Conservation (phyloP, 2,113 vertebrate species). For the Serilophus lunatus region DNA sequence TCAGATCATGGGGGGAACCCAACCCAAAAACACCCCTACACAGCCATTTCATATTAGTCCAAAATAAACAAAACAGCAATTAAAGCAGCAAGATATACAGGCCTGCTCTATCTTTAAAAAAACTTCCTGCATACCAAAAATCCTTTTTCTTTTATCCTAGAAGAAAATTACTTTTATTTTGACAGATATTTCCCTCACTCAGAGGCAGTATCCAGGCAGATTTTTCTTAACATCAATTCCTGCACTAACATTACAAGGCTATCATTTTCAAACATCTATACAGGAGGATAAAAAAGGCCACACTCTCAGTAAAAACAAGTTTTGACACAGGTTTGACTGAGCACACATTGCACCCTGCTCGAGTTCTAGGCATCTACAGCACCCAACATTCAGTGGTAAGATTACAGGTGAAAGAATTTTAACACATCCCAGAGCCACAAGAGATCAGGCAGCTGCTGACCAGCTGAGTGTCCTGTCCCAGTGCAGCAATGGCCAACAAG, state of each 20-base stretch:
- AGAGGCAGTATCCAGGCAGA: neutral
- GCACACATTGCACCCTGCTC: neutral
- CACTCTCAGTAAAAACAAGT: neutral
- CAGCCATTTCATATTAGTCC: constrained; percentile 1
- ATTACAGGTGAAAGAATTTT: neutral
- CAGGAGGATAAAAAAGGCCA: neutral
- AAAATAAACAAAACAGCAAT: constrained; percentile 36
- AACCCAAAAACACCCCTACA: neutral
- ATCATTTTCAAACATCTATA: neutral
- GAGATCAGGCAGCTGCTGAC: neutral
- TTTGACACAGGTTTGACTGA: neutral
- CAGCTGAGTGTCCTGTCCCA: neutral
- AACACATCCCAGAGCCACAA: neutral
- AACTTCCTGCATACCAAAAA: neutral
- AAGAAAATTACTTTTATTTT: neutral
- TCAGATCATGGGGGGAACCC: neutral
- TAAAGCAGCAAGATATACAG: constrained; percentile 26
- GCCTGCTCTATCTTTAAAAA: neutral
- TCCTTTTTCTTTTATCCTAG: neutral
- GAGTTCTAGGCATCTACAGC: neutral
- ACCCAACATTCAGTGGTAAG: neutral
- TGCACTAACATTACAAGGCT: neutral
- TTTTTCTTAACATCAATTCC: neutral
- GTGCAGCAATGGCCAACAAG: neutral
- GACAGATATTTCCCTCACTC: neutral